Base-by-base conservation (phyloP, 35 echinoderm and acorn worm genomes). In the Patiria miniata region DNA sequence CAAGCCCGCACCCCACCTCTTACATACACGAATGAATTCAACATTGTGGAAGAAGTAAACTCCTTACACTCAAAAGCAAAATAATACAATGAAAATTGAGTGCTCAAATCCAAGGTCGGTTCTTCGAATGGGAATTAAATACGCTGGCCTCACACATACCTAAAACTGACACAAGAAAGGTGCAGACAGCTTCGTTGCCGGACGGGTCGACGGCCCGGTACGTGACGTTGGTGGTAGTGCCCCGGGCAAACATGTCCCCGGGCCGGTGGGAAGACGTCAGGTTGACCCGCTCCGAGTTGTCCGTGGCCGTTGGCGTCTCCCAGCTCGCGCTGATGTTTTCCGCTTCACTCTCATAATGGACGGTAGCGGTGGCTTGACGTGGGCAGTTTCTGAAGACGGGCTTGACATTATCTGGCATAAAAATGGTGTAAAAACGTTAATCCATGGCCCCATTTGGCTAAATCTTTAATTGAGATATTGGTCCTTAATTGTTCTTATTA, bases 191-290 rank as follows among this genome's bases (percentile, higher is more conserved):
- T n/a, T 40, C 39, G 52, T 89, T 89, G 18, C 36, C 15, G 2
- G 78, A 81, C 5, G 39, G 29, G 58, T 89, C 87, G 34, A 40
- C 17, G 5, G 87, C 77, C 12, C n/a, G 80, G 39, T 34, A 51
- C 44, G 87, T 89, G 36, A 89, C 78, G 26, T 73, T 73, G n/a
- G 36, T 56, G 5, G 51, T 68, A 19, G 22, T 53, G 6, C 87
- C 87, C 14, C 79, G 44, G 28, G 4, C 26, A 68, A 89, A 89
- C 51, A 81, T 36, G 39, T 29, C 40, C n/a, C 87, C 87, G 21
- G 76, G 50, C 9, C 19, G 15, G 39, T 55, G 36, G 47, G 39
- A 39, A 18, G 87, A 81, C 33, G 21, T 81, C 14, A 68, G 14
- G 21, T 18, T 81, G 14, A 81, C 77, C 0, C 23, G 34, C 61